Evolutionary conservation across 2,113 vertebrate species (phyloP).

Genomic region (Callocephalon fimbriatum): DNA sequence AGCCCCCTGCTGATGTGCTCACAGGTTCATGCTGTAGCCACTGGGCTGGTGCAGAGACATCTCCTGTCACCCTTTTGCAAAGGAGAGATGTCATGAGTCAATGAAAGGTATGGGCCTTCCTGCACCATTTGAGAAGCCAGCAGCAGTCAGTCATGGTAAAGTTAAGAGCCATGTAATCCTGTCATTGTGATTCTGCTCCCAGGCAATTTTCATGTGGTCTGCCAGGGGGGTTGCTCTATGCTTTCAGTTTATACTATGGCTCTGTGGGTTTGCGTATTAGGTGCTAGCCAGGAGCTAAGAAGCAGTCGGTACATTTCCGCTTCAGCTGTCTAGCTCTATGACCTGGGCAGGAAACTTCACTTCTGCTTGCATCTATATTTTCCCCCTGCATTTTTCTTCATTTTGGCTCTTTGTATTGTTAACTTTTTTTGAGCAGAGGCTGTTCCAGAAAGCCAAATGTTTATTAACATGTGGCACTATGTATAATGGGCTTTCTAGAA

Average conservation of each 20-base stretch:
- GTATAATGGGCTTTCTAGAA: background rate
- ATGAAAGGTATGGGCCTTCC: fast-evolving
- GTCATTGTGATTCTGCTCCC: background rate
- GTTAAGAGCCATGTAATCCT: background rate
- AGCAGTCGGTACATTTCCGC: background rate
- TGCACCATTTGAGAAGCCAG: background rate
- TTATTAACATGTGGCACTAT: background rate
- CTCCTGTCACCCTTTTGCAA: background rate
- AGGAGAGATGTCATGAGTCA: fast-evolving
- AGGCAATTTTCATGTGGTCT: fast-evolving
- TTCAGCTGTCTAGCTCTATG: background rate
- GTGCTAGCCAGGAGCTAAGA: background rate
- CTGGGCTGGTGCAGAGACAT: background rate
- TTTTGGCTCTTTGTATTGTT: background rate
- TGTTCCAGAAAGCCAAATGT: background rate
- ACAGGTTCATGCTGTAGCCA: fast-evolving
- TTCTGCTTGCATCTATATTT: background rate
- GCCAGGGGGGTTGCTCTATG: background rate
- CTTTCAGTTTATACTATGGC: background rate
- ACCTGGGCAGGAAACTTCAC: background rate
- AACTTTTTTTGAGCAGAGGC: background rate
- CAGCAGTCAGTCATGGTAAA: background rate
- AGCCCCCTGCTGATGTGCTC: fast-evolving
- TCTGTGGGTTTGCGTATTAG: too few relatives aligned
- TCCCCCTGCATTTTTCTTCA: background rate